Conservation (phyloP, 2,888 invertebrate species). For the Rotaria macrura region DNA sequence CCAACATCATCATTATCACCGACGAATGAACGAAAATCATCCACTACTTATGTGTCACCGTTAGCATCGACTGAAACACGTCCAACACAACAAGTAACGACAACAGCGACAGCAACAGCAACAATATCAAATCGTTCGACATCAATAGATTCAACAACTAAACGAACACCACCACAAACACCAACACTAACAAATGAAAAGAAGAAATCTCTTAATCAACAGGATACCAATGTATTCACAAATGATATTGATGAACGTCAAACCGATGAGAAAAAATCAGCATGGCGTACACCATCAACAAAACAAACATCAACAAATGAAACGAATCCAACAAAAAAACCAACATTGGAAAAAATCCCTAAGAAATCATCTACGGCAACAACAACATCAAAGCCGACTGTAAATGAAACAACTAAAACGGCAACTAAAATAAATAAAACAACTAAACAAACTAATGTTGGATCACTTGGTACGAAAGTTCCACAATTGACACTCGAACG, state of each 20-base stretch:
- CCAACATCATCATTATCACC: neutral
- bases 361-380: neutral
- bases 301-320: neutral
- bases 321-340: neutral
- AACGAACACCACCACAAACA: neutral
- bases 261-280: neutral
- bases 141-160: neutral
- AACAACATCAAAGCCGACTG: neutral
- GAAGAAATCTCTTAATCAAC: neutral
- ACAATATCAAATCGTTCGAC: neutral
- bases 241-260: constrained; percentile 20
- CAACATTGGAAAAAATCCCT: constrained; percentile 16
- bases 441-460: neutral
- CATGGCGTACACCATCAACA: neutral
- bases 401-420: neutral
- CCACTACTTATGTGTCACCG: neutral
- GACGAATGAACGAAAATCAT: neutral
- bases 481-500: constrained; percentile 15
- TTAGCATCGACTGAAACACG: neutral
- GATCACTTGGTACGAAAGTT: neutral
- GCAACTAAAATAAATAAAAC: neutral
- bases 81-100: neutral
- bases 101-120: too few relatives aligned
- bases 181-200: neutral
- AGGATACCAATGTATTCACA: neutral